Percentiles rank a stretch among this genome's conserved stretches.
These are phyloP conservation scores for Melipona bicolor DNA, from an alignment of 2,888 invertebrate genomes.

Conservation along the genomic window DNA sequence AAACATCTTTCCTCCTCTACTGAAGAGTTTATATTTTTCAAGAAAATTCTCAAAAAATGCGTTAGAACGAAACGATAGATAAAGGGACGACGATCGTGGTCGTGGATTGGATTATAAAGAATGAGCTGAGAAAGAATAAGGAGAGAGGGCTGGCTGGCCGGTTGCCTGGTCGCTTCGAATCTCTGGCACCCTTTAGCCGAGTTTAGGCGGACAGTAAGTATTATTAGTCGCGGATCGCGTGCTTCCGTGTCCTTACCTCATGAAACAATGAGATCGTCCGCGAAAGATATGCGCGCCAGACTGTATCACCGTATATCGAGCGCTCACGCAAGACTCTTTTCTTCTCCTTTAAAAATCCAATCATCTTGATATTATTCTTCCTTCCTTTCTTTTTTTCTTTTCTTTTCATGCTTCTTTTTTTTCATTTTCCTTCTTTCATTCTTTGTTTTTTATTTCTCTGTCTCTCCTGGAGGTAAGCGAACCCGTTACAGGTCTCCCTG, in stretches of 20 bases:
- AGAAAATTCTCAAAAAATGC: background rate
- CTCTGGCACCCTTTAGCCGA: constrained; percentile 77
- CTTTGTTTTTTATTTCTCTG: background rate
- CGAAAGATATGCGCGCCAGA: constrained; percentile 42
- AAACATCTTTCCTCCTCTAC: background rate
- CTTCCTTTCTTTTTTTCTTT: too few species aligned
- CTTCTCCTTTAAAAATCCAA: constrained; percentile 19
- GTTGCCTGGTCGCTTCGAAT: constrained; percentile 63
- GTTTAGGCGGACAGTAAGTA: constrained; percentile 75
- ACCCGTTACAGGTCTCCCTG: constrained; percentile 35
- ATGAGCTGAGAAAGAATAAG: background rate
- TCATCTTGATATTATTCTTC: constrained; percentile 19
- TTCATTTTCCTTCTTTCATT: background rate
- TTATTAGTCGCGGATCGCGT: constrained; percentile 76
- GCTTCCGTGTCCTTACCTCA: constrained; percentile 65
- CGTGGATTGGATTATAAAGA: background rate
- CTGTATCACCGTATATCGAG: constrained; percentile 13
- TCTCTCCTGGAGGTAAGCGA: background rate
- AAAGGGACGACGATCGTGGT: background rate
- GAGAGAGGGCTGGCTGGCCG: constrained; percentile 57
- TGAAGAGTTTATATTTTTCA: background rate
- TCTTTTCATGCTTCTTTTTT: background rate
- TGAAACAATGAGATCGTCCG: constrained; percentile 62
- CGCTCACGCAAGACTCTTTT: constrained; percentile 33
- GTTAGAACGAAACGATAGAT: background rate